Percentiles rank a stretch among this genome's conserved stretches.
These are phyloP conservation scores for Ennomos fuscantarius DNA, from an alignment of 2,888 invertebrate genomes.

Conservation along the genomic window DNA sequence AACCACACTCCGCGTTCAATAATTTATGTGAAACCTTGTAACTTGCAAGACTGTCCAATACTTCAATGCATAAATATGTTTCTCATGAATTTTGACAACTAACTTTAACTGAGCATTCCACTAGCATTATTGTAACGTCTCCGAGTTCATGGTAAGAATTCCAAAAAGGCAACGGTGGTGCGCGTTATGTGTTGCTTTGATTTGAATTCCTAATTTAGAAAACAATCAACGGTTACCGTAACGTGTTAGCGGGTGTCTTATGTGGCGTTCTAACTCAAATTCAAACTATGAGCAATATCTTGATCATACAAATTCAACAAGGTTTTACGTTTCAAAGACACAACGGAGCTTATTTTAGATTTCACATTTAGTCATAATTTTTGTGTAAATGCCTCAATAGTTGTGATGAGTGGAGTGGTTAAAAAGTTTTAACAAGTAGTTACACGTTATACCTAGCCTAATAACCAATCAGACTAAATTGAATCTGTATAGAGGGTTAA, in stretches of 20 bases:
- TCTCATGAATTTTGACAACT: constrained; percentile 31
- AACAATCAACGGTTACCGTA: constrained; percentile 46
- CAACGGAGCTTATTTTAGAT: too few species aligned
- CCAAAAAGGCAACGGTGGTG: constrained; percentile 46
- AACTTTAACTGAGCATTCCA: constrained; percentile 31
- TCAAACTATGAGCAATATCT: constrained; percentile 12
- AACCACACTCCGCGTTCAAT: background rate
- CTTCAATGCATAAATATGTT: background rate
- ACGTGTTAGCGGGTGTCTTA: constrained; percentile 29
- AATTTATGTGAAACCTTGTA: constrained; percentile 22
- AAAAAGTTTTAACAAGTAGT: too few species aligned
- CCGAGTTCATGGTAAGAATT: constrained; percentile 44
- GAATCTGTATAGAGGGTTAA: too few species aligned
- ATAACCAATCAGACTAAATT: too few species aligned
- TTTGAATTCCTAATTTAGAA: constrained; percentile 53
- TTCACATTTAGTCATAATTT: too few species aligned
- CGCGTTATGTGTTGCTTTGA: constrained; percentile 43
- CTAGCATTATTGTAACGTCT: constrained; percentile 26
- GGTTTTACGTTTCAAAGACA: background rate
- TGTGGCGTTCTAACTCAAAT: constrained; percentile 1
- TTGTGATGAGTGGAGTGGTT: too few species aligned
- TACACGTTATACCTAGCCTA: too few species aligned
- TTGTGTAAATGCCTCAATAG: too few species aligned
- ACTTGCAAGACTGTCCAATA: constrained; percentile 1
- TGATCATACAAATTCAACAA: background rate